phyloP scores from a whole-genome alignment of 2,888 invertebrate species.

The Agrochola lychnidis region DNA sequence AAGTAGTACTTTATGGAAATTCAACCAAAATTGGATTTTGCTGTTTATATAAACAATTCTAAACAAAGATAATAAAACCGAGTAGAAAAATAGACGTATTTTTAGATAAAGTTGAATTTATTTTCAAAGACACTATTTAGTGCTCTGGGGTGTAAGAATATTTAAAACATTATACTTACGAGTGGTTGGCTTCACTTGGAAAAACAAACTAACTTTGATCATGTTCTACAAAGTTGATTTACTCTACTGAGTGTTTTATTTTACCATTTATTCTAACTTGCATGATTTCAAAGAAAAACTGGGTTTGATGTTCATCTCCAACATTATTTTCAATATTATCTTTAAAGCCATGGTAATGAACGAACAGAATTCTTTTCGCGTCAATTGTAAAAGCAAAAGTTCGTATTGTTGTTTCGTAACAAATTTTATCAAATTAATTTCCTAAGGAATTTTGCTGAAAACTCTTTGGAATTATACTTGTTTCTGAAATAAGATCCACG shows the following conservation, averaged over 20 bases:
- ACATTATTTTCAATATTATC: conserved; percentile 34
- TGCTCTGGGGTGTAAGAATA: conserved; percentile 6
- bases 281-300: conserved; percentile 22
- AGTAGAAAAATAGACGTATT: neutral
- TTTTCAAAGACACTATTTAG: conserved; percentile 8
- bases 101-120: neutral
- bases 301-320: conserved; percentile 19
- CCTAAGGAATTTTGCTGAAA: conserved; percentile 76
- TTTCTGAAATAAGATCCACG: conserved; percentile 82
- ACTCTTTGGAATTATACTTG: conserved; percentile 84
- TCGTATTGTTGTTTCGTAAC: conserved; percentile 76
- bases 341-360: conserved; percentile 68
- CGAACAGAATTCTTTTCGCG: conserved; percentile 73
- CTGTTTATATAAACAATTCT: conserved; percentile 26
- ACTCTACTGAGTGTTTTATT: conserved; percentile 1
- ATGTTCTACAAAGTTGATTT: conserved; percentile 35
- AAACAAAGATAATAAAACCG: conserved; percentile 4
- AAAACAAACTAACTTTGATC: conserved; percentile 33
- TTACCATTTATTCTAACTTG: neutral
- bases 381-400: conserved; percentile 75
- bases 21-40: conserved; percentile 27
- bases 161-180: neutral
- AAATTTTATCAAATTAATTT: conserved; percentile 86
- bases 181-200: conserved; percentile 2
- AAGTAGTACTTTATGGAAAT: conserved; percentile 48